Conservation (phyloP, 2,113 vertebrate species). For the Psilopsiagon aymara region DNA sequence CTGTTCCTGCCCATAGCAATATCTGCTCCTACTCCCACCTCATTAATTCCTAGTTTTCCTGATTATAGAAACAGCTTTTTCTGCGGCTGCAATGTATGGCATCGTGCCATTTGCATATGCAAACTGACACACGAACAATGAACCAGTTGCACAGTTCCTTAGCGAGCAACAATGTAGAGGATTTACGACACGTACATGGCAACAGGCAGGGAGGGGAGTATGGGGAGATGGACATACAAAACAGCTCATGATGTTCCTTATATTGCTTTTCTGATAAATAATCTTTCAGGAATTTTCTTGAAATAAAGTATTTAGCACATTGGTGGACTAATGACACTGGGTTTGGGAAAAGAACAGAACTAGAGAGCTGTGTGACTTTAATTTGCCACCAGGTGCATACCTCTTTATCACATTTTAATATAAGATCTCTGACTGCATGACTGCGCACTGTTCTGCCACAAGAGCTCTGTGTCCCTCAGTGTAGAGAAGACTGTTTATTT, state of each 20-base stretch:
- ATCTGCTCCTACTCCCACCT: slow-evolving; percentile 56
- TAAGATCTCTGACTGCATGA: background rate
- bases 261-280: background rate
- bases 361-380: background rate
- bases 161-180: slow-evolving; percentile 56
- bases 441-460: background rate
- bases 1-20: slow-evolving; percentile 3
- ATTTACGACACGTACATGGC: slow-evolving; percentile 27
- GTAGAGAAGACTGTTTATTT: background rate
- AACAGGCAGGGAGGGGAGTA: slow-evolving; percentile 15
- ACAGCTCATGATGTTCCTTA: background rate
- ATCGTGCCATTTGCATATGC: slow-evolving; percentile 29
- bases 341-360: background rate
- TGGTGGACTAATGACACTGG: background rate
- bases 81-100: slow-evolving; percentile 30
- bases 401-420: background rate
- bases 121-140: slow-evolving; percentile 54
- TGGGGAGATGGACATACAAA: background rate
- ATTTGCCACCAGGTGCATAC: background rate
- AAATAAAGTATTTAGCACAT: background rate
- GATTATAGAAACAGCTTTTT: slow-evolving; percentile 65
- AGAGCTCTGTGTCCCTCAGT: background rate
- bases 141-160: slow-evolving; percentile 58
- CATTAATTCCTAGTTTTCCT: slow-evolving; percentile 69
- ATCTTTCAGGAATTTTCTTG: background rate